Evolutionary conservation across 37 sponge, comb jelly and placozoan genomes (phyloP), one percentile per base, ranked within the genome.

Genomic region (Eunapius fragilis): DNA sequence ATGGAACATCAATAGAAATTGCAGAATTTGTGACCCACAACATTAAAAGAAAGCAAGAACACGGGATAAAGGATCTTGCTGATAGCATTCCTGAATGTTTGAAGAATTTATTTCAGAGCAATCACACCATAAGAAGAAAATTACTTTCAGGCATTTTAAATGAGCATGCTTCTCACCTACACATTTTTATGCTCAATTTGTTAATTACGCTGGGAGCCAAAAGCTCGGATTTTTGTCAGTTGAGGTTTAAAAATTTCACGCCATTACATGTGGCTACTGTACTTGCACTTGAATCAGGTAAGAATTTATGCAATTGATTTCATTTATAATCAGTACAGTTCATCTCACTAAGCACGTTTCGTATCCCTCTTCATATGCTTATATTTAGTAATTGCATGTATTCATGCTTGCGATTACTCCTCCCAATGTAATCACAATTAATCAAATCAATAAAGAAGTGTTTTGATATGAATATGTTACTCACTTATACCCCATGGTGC

Each of bases 191-290:
- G 14, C 6, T 58, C 17, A 58, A 58, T 58, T 11, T 58, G 58
- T 19, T 58, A 58, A 58, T 58, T 17, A 58, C 6, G 58, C 14
- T 58, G 6, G 58, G 58, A 58, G 58, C 58, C 58, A 10, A 11
- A 4, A 58, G 58, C 14, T 19, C 58, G 1, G 58, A 58, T 58
- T 13, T 58, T 10, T 58, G 58, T 11, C 58, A 58, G 58, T 58
- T 58, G 58, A 58, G 58, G 17, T 58, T 58, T 58, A 58, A 17
- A 10, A 10, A 58, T 58, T 58, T 19, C 58, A 87, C 83, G 49
- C 81, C 92, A 35, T 45, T 91, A 32, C 92, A 91, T 84, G 88
- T 75, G 38, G 92, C 92, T 26, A 84, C 85, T 47, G 81, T 75
- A 23, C 27, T 91, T 28, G 87, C 87, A 25, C 33, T 91, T 24